Evolutionary conservation across 2,888 invertebrate genomes (phyloP).

Genomic region (Clunio marinus): DNA sequence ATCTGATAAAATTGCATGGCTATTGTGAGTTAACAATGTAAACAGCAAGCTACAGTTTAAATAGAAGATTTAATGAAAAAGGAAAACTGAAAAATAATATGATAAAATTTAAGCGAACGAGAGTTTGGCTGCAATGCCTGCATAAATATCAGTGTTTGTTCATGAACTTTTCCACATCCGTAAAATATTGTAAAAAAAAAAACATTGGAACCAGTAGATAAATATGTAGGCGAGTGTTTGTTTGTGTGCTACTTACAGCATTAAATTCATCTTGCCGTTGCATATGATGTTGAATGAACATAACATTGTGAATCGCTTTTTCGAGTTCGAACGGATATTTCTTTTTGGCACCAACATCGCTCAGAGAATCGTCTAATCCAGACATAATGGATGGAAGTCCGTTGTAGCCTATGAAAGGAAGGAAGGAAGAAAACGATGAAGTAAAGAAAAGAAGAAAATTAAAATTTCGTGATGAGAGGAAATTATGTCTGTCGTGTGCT

Average conservation of each 20-base stretch:
- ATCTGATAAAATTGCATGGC: not conserved
- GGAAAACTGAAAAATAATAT: not conserved
- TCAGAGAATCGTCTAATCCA: constrained; percentile 75
- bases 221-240: no score
- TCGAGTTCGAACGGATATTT: constrained; percentile 90
- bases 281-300: constrained; percentile 93
- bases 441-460: not conserved
- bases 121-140: no score
- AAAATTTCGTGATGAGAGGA: not conserved
- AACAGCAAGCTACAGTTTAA: not conserved
- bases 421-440: not conserved
- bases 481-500: not conserved
- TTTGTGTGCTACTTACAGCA: constrained; percentile 66
- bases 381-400: constrained; percentile 80
- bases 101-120: not conserved
- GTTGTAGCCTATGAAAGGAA: constrained; percentile 59
- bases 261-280: constrained; percentile 92
- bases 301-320: constrained; percentile 89
- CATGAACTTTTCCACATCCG: no score
- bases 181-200: no score
- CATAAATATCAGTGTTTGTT: no score
- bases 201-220: no score
- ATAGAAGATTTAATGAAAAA: constrained; percentile 1
- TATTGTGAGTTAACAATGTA: not conserved
- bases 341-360: constrained; percentile 73